These are phyloP conservation scores for Lissonota sp. DNA, from an alignment of 2,888 invertebrate species.

Conservation along the genomic window DNA sequence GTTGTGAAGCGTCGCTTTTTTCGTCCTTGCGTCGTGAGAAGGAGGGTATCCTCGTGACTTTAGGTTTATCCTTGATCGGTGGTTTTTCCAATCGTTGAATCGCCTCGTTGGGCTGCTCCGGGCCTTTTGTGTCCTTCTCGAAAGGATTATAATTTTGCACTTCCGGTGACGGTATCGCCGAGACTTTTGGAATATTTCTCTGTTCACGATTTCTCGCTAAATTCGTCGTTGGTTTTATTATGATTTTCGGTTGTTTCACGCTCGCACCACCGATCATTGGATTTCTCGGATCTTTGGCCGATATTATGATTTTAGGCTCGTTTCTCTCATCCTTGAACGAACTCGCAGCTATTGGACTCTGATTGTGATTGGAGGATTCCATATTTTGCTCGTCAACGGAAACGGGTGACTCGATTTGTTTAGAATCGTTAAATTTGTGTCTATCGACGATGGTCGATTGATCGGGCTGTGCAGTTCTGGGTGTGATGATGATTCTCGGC, in stretches of 20 bases:
- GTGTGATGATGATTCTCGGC: slow-evolving; percentile 40
- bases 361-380: slow-evolving; percentile 7
- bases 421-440: slow-evolving; percentile 36
- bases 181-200: slow-evolving; percentile 79
- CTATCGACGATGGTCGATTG: slow-evolving; percentile 16
- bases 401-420: slow-evolving; percentile 5
- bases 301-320: slow-evolving; percentile 87
- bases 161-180: slow-evolving; percentile 79
- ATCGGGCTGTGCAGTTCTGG: slow-evolving; percentile 34
- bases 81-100: slow-evolving; percentile 70
- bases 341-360: neutral
- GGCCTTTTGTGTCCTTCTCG: slow-evolving; percentile 71
- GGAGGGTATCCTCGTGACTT: slow-evolving; percentile 77
- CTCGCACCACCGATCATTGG: slow-evolving; percentile 72
- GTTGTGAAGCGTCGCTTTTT: slow-evolving; percentile 23
- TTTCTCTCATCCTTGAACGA: slow-evolving; percentile 77
- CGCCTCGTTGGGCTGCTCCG: slow-evolving; percentile 46
- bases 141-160: slow-evolving; percentile 68
- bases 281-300: slow-evolving; percentile 84
- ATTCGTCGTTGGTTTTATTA: slow-evolving; percentile 78
- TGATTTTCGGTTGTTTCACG: slow-evolving; percentile 80
- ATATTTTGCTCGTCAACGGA: slow-evolving; percentile 8
- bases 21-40: slow-evolving; percentile 75
- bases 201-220: slow-evolving; percentile 74
- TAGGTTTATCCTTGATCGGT: slow-evolving; percentile 76